Evolutionary conservation across 2,888 invertebrate species (phyloP), one percentile per base, ranked within the genome.

Genomic region (Petrophora chlorosata): DNA sequence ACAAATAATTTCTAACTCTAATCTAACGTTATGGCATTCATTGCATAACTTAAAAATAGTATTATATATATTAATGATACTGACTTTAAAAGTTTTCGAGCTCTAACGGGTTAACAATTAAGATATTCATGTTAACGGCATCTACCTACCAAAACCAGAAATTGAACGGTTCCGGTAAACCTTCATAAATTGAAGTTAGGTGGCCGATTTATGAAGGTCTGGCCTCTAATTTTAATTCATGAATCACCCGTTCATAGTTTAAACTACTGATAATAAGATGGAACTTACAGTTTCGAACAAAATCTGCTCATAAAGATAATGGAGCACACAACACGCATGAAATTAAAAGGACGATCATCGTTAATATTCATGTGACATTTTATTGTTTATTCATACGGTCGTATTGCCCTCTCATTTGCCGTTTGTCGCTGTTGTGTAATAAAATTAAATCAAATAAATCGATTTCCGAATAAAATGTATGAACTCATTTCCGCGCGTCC

Each of bases 381-480:
- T 39, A 48, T 10, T 39, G 39, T 42, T 53, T 33, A 39, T 26
- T 50, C 43, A 30, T 40, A 57, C n/a, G 30, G 44, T 22, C 32
- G 17, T 48, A 56, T 53, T 43, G 44, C 28, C 29, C 44, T 62
- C 65, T 62, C 66, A 69, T 73, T 71, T 63, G 56, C 61, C 56
- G 56, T 52, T 53, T 47, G 48, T 58, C 47, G 52, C 56, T 68
- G 65, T 69, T 65, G 65, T 62, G 65, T 70, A 71, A 79, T 83
- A 79, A 82, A 84, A 78, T 81, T 74, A 78, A 83, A 82, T 80
- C 76, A 78, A 79, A 79, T 71, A 75, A 76, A 77, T 77, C 78
- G 76, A 80, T 79, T 75, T 74, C 69, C 71, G 69, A 76, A 77
- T 76, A 78, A 60, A 83, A 77, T 79, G 80, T 76, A 79, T 78